A percentile compares a stretch with the other conserved stretches of the same genome.
These are phyloP conservation scores for Catostylus mosaicus DNA, from an alignment of 30 jellyfish, hydroid and myxozoan genomes.

Conservation along the genomic window DNA sequence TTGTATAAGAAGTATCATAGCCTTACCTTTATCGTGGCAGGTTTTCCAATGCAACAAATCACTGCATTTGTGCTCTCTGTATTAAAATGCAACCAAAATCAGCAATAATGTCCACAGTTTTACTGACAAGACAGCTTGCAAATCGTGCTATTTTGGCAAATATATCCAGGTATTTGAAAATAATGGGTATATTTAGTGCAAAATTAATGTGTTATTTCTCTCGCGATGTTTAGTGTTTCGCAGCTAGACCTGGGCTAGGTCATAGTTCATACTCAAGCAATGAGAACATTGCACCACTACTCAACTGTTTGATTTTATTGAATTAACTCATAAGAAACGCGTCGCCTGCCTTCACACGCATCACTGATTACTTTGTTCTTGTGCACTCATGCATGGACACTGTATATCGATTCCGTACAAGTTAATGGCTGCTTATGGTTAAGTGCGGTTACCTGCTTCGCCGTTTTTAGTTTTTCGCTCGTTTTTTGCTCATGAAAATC, in stretches of 20 bases:
- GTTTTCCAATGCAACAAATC: constrained; percentile 5
- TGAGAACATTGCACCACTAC: constrained; percentile 76
- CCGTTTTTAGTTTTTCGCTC: constrained; percentile 5
- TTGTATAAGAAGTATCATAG: too few relatives aligned
- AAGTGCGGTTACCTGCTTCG: constrained; percentile 38
- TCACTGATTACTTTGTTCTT: constrained; percentile 24
- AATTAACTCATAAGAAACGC: constrained; percentile 55
- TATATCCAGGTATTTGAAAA: not conserved
- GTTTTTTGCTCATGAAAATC: too few relatives aligned
- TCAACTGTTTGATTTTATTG: constrained; percentile 65
- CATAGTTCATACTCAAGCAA: constrained; percentile 75
- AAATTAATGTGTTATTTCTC: constrained; percentile 52
- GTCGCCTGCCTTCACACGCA: constrained; percentile 42
- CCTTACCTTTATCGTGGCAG: constrained; percentile 43
- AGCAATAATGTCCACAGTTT: not conserved
- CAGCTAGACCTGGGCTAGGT: constrained; percentile 73
- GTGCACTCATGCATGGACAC: constrained; percentile 68
- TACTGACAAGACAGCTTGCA: not conserved
- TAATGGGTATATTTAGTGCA: constrained; percentile 35
- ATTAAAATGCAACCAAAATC: not conserved
- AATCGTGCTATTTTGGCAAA: not conserved
- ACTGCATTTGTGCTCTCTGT: constrained; percentile 58
- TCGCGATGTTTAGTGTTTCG: constrained; percentile 41
- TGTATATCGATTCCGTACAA: constrained; percentile 27
- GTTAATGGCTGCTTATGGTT: constrained; percentile 23